Base-by-base conservation (phyloP, 2,888 invertebrate genomes). In the Cheilosia urbana region DNA sequence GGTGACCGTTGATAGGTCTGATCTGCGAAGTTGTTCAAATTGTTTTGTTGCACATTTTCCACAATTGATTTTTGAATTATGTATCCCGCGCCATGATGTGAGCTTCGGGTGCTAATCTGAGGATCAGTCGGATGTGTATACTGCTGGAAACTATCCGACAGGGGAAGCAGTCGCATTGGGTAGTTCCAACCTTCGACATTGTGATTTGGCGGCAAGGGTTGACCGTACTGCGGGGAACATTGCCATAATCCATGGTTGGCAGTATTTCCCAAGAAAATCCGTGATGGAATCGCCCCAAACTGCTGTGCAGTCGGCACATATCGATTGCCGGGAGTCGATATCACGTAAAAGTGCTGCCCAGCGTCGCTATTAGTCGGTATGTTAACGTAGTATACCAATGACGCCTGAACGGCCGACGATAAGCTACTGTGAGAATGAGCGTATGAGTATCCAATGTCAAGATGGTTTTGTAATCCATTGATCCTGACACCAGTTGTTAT, bases 361-460 rank as follows among this genome's bases (percentile, higher is more conserved):
- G 19, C 7, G 3, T 66, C 42, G 5, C 51, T 55, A 34, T 30
- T 69, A 1, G 81, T 68, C 4, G 81, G 85, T 42, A 85, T 63
- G 7, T 72, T 85, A 0, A 72, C 17, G 15, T 85, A 85, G 40
- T 66, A 85, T 2, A 68, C 81, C n/a, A 85, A 13, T 4, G 81
- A 51, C 2, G 81, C 71, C 47, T 55, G 76, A 17, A 85, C 37
- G 11, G 57, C 24, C 11, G 63, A 21, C 0, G 55, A 19, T 17
- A 57, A n/a, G 5, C 5, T 37, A 2, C 19, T 2, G 9, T 21
- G 19, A 19, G 85, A 77, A 6, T 40, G 60, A 21, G 19, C 19
- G 42, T 85, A 81, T 0, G 62, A 40, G 42, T 77, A 77, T 81
- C 81, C 81, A 24, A 3, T 57, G n/a, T 15, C 21, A 11, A 71